Evolutionary conservation across 2,888 invertebrate genomes (phyloP).

Genomic region (Drosophila putrida): DNA sequence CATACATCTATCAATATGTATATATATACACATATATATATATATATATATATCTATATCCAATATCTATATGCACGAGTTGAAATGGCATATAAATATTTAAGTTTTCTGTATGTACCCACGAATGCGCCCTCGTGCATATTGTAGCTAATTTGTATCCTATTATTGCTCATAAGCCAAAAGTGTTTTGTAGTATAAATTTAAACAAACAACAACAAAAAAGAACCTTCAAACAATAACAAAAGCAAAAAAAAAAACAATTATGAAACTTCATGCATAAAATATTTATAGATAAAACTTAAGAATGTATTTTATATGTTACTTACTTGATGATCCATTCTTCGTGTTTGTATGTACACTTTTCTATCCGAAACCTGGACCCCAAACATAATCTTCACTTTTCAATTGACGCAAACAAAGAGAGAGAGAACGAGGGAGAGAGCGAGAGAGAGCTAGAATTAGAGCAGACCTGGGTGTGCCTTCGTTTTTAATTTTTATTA

Average conservation of each 20-base stretch:
- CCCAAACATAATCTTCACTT: constrained; percentile 2
- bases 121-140: constrained; percentile 39
- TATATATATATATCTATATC: constrained; percentile 21
- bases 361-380: constrained; percentile 21
- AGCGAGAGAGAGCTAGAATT: constrained; percentile 6
- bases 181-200: constrained; percentile 66
- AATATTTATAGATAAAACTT: constrained; percentile 53
- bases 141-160: constrained; percentile 72
- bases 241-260: constrained; percentile 13
- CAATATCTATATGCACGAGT: constrained; percentile 30
- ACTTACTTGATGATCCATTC: constrained; percentile 34
- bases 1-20: constrained; percentile 33
- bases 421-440: neutral
- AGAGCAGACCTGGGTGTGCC: constrained; percentile 52
- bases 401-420: neutral
- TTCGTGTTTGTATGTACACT: constrained; percentile 49
- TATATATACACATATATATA: constrained; percentile 19
- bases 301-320: constrained; percentile 62
- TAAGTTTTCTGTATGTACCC: constrained; percentile 59
- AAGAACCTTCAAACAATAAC: constrained; percentile 6
- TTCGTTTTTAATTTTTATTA: constrained; percentile 34
- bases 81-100: constrained; percentile 35
- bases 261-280: constrained; percentile 44
- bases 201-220: constrained; percentile 22
- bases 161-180: constrained; percentile 63